Evolutionary conservation across 2,797 vertebrate genomes (phyloP), one percentile per base, ranked within the genome.

Genomic region (Pseudocheirus occidentalis): DNA sequence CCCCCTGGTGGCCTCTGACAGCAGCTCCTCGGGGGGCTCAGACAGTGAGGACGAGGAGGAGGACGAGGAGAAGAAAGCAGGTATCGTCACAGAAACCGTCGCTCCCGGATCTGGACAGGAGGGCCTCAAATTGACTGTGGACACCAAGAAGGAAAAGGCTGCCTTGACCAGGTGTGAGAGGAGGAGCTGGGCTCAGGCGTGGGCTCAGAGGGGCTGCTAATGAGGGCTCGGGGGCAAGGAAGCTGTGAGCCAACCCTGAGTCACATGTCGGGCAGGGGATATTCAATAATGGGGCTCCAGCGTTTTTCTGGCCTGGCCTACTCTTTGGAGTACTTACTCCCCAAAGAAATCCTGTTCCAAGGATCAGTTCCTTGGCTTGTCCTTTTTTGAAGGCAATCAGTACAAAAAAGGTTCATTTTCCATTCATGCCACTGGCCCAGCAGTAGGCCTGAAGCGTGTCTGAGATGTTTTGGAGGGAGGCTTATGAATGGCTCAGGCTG

Each of bases 21-120:
- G 99, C 98, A 99, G 99, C 98, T 99, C 99, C 95, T 99, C 99
- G 0, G 99, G 99, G 3, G 99, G 99, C 62, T 99, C 99, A 0
- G 98, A 99, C 98, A 99, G 99, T 0, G 98, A 99, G 52, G 99
- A 99, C n/a, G 99, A 99, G 0, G 98, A 98, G 62, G 98, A 98
- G 0, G 99, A 99, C 6, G 98, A 99, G 0, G 97, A 98, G 73
- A 98, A 98, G 0, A 98, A 98, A 1, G 96, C 96, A 0, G 98
- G 97, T 3, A 87, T 98, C 0, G 90, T 98, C 93, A 98, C 97
- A 0, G 99, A 99, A 92, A 98, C 98, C 34, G 96, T 98, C 97
- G 98, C 98, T 97, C 98, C 98, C 13, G 98, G 98, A 28, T 96
- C 98, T 0, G 98, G 98, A 94, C 98, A 98, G 98, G 99, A 99